Base-by-base conservation (phyloP, 2,797 vertebrate species). In the Lagocephalus sceleratus region DNA sequence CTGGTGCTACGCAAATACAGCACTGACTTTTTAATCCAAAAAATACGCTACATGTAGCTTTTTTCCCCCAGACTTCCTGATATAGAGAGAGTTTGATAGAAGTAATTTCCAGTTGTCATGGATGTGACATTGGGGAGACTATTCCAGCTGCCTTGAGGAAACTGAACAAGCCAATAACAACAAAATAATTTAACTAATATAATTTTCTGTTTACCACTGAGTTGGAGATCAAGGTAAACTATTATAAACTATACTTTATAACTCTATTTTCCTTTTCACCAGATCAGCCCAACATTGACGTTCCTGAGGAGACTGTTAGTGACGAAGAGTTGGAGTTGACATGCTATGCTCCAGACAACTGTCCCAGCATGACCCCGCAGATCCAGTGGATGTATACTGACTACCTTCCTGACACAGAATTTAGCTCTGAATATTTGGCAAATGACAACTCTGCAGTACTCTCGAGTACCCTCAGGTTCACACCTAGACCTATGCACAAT, bases 271-370 rank as follows among this genome's bases (percentile, higher is more conserved):
- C 6, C 6, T 50, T n/a, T 57, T 44, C 43, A 62, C 32, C 50
- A 96, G 94, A 94, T 75, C 91, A 93, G 58, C 94, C 94, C 55
- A 93, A 85, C 82, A 94, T 97, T 2, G 92, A 94, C 10, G 72
- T 92, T 6, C 94, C 94, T 1, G 90, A 91, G 20, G 93, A 94
- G 61, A 92, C 95, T 2, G 84, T 96, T 61, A 94, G 91, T 2
- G 93, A 93, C 2, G 79, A 85, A 5, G 93, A 77, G 42, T 85
- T 93, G 68, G 94, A 95, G 59, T 74, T 96, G 72, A 93, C 91
- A 0, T 97, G 94, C 66, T 90, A 92, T 48, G 94, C 92, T 32
- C 94, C 94, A 0, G 93, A 96, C 71, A 97, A 95, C 80, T 97
- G 94, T 71, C 94, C 94, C 0, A 92, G 94, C 41, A 87, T 94